A percentile compares a stretch with the other conserved stretches of the same genome.
phyloP scores from a whole-genome alignment of 2,113 vertebrate species.

The Tragelaphus imberbis region DNA sequence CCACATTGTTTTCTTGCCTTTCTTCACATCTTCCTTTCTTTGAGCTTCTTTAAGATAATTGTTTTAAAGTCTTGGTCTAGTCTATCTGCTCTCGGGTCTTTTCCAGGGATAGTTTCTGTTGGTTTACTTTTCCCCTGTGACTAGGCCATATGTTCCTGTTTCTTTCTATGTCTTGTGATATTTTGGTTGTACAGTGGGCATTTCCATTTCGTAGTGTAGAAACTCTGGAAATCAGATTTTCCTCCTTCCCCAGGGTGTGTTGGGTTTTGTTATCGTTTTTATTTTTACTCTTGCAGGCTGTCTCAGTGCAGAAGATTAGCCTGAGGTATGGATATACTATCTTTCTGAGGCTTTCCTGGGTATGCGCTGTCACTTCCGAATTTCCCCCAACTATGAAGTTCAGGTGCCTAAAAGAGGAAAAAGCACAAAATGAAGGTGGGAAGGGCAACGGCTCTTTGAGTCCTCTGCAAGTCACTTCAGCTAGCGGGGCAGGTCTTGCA shows the following conservation, averaged over 20 bases:
- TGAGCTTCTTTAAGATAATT: neutral
- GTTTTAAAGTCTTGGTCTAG: neutral
- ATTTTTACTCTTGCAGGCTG: too few species aligned
- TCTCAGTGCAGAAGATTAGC: neutral
- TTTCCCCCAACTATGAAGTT: neutral
- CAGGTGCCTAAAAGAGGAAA: neutral
- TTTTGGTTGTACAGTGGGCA: neutral
- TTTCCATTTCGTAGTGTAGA: neutral
- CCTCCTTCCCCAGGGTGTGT: neutral
- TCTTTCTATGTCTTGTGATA: neutral
- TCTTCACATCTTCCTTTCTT: neutral
- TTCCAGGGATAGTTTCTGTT: neutral
- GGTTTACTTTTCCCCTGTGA: neutral
- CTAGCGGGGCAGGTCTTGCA: too few species aligned
- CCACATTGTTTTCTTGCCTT: neutral
- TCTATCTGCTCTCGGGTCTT: neutral
- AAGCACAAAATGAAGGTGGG: neutral
- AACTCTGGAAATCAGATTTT: neutral
- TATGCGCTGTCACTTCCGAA: neutral
- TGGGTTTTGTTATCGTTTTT: neutral
- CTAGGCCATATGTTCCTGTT: neutral
- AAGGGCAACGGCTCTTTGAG: neutral
- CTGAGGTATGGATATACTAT: neutral
- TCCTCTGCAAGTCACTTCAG: neutral
- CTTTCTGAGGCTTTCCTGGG: neutral